These are phyloP conservation scores for Aleiodes alternator DNA, from an alignment of 2,888 invertebrate genomes.

Conservation along the genomic window DNA sequence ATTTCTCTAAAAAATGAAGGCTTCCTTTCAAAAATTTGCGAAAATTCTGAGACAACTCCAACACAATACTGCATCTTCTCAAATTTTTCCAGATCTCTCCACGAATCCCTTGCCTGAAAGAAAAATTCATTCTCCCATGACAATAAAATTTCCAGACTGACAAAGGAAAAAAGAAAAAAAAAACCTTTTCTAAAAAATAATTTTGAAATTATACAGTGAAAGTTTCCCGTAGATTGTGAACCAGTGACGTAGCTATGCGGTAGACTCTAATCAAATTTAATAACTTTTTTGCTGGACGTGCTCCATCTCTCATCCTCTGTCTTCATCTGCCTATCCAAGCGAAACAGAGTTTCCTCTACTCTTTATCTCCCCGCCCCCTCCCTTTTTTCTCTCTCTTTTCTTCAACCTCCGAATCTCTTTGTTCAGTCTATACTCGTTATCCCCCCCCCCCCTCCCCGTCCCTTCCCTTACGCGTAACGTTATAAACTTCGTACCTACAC, in stretches of 20 bases:
- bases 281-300: slow-evolving; percentile 70
- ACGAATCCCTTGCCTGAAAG: no score
- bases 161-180: no score
- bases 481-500: slow-evolving; percentile 63
- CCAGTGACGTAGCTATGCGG: slow-evolving; percentile 57
- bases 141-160: no score
- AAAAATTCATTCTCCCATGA: no score
- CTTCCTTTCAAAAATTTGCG: no score
- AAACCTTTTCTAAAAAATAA: no score
- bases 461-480: slow-evolving; percentile 58
- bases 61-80: no score
- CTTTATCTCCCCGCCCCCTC: slow-evolving; percentile 22
- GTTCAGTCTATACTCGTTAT: slow-evolving; percentile 21
- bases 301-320: slow-evolving; percentile 46
- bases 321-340: slow-evolving; percentile 46
- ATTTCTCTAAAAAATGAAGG: no score
- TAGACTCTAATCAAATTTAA: slow-evolving; percentile 73
- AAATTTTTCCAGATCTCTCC: no score
- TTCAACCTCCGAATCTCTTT: slow-evolving; percentile 19
- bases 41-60: no score
- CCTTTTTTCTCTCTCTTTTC: slow-evolving; percentile 10
- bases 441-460: slow-evolving; percentile 52
- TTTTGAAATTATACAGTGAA: no score
- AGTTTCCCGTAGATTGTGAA: no score
- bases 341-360: slow-evolving; percentile 31